A percentile compares a stretch with the other conserved stretches of the same genome.
These are phyloP conservation scores for Dichetophora obliterata DNA, from an alignment of 2,888 invertebrate genomes.

Conservation along the genomic window DNA sequence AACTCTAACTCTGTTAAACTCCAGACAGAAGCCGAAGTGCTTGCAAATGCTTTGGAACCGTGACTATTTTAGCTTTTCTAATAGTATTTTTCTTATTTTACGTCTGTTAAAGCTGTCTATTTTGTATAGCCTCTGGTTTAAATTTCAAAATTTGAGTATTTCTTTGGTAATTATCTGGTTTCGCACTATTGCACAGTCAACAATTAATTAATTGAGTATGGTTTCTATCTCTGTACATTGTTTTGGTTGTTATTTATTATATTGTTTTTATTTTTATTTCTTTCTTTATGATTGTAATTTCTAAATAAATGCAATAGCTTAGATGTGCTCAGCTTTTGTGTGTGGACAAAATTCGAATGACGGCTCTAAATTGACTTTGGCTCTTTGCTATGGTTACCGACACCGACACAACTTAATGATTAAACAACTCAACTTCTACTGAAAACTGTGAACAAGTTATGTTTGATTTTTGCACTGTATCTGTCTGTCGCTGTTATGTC, in stretches of 20 bases:
- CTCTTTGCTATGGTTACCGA: conserved; percentile 55
- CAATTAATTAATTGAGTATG: conserved; percentile 26
- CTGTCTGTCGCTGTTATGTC: neutral
- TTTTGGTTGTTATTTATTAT: neutral
- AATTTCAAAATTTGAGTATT: neutral
- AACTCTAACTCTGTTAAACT: conserved; percentile 6
- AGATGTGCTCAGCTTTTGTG: neutral
- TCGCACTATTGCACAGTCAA: conserved; percentile 29
- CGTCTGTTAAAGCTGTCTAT: too few species aligned
- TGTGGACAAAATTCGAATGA: neutral
- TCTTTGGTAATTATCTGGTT: conserved; percentile 2
- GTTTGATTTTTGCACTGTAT: neutral
- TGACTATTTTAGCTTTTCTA: neutral
- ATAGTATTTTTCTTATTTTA: neutral
- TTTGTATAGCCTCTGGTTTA: neutral
- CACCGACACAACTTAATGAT: conserved; percentile 66
- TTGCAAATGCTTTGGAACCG: neutral
- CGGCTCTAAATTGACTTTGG: neutral
- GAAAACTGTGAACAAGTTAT: conserved; percentile 44
- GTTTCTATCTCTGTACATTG: neutral
- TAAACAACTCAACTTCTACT: conserved; percentile 62
- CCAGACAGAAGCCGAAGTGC: too few species aligned
- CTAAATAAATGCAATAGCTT: neutral
- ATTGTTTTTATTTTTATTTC: conserved; percentile 31
- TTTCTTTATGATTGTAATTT: neutral